phyloP scores from a whole-genome alignment of 2,113 vertebrate genomes.

The Oncorhynchus keta region DNA sequence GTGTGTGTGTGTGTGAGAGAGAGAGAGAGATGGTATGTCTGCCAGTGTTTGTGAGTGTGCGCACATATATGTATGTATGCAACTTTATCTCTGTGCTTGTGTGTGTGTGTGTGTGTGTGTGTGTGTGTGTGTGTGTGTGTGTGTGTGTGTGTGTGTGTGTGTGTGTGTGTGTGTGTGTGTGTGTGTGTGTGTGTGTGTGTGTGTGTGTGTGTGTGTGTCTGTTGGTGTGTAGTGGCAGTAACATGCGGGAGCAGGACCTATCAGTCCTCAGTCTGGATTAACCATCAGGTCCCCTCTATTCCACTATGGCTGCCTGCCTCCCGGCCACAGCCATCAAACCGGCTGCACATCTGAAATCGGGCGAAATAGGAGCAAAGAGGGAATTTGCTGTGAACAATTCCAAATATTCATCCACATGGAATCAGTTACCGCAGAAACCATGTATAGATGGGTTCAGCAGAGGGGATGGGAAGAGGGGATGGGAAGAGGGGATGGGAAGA shows the following conservation, averaged over 20 bases:
- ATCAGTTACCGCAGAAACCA: conserved; percentile 34
- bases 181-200: not conserved
- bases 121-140: too few relatives aligned
- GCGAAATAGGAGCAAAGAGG: conserved; percentile 55
- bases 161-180: too few relatives aligned
- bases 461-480: not conserved
- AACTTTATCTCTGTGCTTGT: not conserved
- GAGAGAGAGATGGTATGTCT: too few relatives aligned
- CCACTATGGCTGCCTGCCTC: conserved; percentile 17
- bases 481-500: too few relatives aligned
- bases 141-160: too few relatives aligned
- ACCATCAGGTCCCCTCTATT: conserved; percentile 41
- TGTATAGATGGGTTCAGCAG: conserved; percentile 40
- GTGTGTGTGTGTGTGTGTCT: not conserved
- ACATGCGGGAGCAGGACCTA: too few relatives aligned
- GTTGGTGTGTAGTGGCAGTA: not conserved
- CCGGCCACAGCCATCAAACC: conserved; percentile 12
- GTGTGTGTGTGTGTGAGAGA: not conserved
- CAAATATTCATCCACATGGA: conserved; percentile 59
- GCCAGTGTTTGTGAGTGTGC: not conserved
- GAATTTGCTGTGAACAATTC: conserved; percentile 49
- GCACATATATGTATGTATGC: too few relatives aligned
- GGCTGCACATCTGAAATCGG: conserved; percentile 45
- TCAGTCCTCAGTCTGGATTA: conserved; percentile 42
- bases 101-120: too few relatives aligned